phyloP scores from a whole-genome alignment of 2,797 vertebrate species.

The Hypotaenidia okinawae region DNA sequence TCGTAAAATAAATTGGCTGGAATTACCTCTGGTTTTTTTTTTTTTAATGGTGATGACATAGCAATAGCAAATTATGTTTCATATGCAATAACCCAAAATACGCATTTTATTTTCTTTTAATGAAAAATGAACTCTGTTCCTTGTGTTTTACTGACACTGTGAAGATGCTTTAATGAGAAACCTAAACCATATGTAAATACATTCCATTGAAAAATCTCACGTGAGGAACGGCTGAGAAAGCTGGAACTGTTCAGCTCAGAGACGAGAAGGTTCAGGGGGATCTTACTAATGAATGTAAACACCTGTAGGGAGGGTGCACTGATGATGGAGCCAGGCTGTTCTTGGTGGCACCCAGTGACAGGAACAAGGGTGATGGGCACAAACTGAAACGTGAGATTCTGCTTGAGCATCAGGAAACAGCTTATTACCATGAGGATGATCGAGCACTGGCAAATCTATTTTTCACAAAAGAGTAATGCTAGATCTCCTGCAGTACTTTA shows the following conservation, averaged over 20 bases:
- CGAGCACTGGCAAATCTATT: background rate
- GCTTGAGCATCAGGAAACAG: background rate
- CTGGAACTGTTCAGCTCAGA: background rate
- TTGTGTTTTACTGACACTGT: background rate
- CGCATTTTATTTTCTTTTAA: background rate
- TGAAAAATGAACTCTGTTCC: background rate
- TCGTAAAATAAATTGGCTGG: background rate
- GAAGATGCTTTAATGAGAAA: background rate
- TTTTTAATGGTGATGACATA: background rate
- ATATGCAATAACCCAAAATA: background rate
- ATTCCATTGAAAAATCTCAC: background rate
- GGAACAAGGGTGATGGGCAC: background rate
- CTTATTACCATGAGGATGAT: background rate
- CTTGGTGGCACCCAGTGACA: background rate
- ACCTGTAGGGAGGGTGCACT: background rate
- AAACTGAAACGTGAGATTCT: background rate
- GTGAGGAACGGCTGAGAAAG: background rate
- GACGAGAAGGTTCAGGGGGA: background rate
- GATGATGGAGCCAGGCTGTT: background rate
- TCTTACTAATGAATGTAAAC: background rate
- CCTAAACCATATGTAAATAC: background rate
- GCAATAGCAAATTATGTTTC: background rate
- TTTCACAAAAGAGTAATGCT: background rate
- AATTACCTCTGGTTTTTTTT: background rate
- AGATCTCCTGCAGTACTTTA: background rate